These are phyloP conservation scores for Blera fallax DNA, from an alignment of 2,888 invertebrate genomes.

Conservation along the genomic window DNA sequence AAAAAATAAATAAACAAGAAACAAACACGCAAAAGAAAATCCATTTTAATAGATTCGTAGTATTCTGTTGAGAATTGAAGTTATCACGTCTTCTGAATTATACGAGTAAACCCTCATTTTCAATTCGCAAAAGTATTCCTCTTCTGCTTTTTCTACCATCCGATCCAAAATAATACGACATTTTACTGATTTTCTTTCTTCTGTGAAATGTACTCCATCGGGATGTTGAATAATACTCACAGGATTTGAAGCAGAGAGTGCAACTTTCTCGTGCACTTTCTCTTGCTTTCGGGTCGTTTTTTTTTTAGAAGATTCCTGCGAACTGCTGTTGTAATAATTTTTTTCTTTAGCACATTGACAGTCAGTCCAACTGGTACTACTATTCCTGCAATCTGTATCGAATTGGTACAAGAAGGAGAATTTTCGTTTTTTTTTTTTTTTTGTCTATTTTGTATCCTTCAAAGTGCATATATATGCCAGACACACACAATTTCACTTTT, in stretches of 20 bases:
- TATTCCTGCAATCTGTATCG: slow-evolving; percentile 57
- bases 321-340: slow-evolving; percentile 19
- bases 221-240: slow-evolving; percentile 66
- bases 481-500: slow-evolving; percentile 30
- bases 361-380: slow-evolving; percentile 56
- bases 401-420: slow-evolving; percentile 31
- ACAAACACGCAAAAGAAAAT: background rate
- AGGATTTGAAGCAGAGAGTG: slow-evolving; percentile 59
- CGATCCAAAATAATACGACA: slow-evolving; percentile 66
- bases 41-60: slow-evolving; percentile 64
- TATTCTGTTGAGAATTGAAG: slow-evolving; percentile 52
- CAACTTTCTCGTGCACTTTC: slow-evolving; percentile 64
- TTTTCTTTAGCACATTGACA: slow-evolving; percentile 55
- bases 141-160: slow-evolving; percentile 15
- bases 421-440: no score
- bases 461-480: slow-evolving; percentile 13
- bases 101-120: slow-evolving; percentile 65
- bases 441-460: background rate
- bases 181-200: slow-evolving; percentile 67
- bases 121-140: slow-evolving; percentile 52
- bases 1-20: slow-evolving; percentile 12
- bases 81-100: slow-evolving; percentile 60
- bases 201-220: slow-evolving; percentile 60
- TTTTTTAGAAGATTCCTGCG: slow-evolving; percentile 12
- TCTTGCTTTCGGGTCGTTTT: background rate